These are phyloP conservation scores for Drosophila borborema DNA, from an alignment of 2,888 invertebrate genomes.

Conservation along the genomic window DNA sequence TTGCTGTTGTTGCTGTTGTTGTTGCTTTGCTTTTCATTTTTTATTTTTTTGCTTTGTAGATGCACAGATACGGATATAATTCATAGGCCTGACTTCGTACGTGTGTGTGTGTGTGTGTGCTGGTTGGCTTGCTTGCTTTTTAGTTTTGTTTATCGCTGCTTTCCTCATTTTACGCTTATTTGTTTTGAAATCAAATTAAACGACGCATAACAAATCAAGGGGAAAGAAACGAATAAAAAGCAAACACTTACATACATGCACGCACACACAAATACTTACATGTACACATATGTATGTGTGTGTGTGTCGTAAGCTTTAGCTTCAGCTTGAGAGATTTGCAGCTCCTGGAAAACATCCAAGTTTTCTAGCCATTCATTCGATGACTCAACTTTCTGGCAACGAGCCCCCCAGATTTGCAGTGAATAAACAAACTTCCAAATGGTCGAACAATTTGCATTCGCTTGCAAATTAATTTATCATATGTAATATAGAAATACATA, in stretches of 20 bases:
- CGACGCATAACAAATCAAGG: conserved; percentile 68
- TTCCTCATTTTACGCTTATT: conserved; percentile 76
- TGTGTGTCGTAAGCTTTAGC: neutral
- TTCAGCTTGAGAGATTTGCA: neutral
- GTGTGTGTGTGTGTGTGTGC: conserved; percentile 23
- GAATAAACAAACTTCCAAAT: conserved; percentile 25
- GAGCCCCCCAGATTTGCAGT: conserved; percentile 39
- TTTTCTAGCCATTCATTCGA: conserved; percentile 11
- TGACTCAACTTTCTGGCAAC: conserved; percentile 36
- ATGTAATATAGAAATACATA: neutral
- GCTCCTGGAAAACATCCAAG: conserved; percentile 20
- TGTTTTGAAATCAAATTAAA: conserved; percentile 79
- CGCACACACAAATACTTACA: neutral
- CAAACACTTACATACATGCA: conserved; percentile 6
- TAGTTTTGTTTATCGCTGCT: conserved; percentile 73
- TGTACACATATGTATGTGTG: neutral
- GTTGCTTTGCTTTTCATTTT: conserved; percentile 40
- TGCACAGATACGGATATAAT: conserved; percentile 50
- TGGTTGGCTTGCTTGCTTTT: conserved; percentile 45
- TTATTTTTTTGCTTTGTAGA: conserved; percentile 46
- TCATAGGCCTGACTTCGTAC: conserved; percentile 35
- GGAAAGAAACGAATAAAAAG: conserved; percentile 25
- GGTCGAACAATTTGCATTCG: conserved; percentile 45
- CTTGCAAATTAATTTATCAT: conserved; percentile 35
- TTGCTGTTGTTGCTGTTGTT: conserved; percentile 25